Evolutionary conservation across 2,888 invertebrate genomes (phyloP).

Genomic region (Lordiphosa fenestrarum): DNA sequence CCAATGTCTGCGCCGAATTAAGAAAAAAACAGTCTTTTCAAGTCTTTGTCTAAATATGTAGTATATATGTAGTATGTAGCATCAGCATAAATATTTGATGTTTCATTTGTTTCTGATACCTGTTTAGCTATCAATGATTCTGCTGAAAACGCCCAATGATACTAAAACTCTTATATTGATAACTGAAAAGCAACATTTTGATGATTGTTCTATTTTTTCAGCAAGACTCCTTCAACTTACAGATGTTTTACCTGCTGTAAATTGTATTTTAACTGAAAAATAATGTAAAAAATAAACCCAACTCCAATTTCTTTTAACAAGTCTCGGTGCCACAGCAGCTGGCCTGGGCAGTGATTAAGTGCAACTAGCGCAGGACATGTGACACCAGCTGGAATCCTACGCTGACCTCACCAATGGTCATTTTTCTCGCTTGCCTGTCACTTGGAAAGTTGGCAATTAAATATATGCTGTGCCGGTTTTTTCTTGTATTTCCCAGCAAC

Average conservation of each 20-base stretch:
- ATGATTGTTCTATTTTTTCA: too few species aligned
- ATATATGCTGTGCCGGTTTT: slow-evolving; percentile 39
- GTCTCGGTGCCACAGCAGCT: slow-evolving; percentile 45
- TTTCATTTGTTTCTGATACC: too few species aligned
- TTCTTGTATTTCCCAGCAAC: slow-evolving; percentile 14
- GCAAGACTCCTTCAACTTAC: neutral
- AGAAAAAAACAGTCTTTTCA: too few species aligned
- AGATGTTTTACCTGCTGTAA: neutral
- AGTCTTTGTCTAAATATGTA: too few species aligned
- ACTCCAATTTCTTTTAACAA: slow-evolving; percentile 6
- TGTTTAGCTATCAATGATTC: too few species aligned
- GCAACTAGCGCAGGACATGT: slow-evolving; percentile 40
- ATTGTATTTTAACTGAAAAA: neutral
- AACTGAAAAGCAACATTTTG: too few species aligned
- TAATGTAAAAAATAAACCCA: neutral
- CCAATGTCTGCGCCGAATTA: too few species aligned
- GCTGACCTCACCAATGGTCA: slow-evolving; percentile 52
- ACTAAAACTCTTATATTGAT: too few species aligned
- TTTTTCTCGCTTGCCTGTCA: slow-evolving; percentile 67
- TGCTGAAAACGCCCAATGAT: too few species aligned
- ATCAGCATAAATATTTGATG: too few species aligned
- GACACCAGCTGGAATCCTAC: slow-evolving; percentile 37
- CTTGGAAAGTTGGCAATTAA: slow-evolving; percentile 73
- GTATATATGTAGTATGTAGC: too few species aligned
- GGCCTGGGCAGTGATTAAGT: slow-evolving; percentile 70